Conservation (phyloP, 2,113 vertebrate genomes). For the Oplegnathus fasciatus region DNA sequence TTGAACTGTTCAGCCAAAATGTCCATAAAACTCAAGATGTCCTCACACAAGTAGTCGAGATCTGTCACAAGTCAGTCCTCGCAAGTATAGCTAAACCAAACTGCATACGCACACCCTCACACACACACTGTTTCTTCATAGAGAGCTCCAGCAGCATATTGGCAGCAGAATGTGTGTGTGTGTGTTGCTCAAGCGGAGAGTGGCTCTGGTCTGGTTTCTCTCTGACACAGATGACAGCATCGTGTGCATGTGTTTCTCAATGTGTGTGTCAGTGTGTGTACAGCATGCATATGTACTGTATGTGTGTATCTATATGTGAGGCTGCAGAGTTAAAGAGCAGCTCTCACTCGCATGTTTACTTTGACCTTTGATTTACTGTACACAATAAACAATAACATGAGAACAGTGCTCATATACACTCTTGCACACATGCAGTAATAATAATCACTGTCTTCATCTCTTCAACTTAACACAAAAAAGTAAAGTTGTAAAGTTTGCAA, state of each 20-base stretch:
- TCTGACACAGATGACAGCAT: conserved; percentile 68
- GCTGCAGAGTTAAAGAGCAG: conserved; percentile 17
- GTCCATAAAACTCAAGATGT: conserved; percentile 9
- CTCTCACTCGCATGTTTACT: conserved; percentile 42
- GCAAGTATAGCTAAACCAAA: conserved; percentile 29
- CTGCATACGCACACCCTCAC: background rate
- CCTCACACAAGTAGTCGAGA: background rate
- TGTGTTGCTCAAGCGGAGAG: conserved; percentile 37
- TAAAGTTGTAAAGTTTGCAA: conserved; percentile 27
- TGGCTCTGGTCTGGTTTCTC: conserved; percentile 68
- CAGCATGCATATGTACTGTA: conserved; percentile 5
- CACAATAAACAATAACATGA: background rate
- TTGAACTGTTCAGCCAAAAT: background rate
- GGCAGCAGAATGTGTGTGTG: conserved; percentile 34
- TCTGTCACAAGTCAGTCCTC: conserved; percentile 43
- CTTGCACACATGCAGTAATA: background rate
- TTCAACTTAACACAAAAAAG: background rate
- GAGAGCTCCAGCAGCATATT: conserved; percentile 49
- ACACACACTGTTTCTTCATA: conserved; percentile 14
- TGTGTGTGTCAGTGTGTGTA: conserved; percentile 36
- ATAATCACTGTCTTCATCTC: background rate
- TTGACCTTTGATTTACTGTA: background rate
- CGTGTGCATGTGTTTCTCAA: conserved; percentile 46
- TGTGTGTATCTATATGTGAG: conserved; percentile 17
- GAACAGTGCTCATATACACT: background rate